Evolutionary conservation across 1,140 invertebrate genomes (phyloP).

Genomic region (Doryteuthis pealeii): DNA sequence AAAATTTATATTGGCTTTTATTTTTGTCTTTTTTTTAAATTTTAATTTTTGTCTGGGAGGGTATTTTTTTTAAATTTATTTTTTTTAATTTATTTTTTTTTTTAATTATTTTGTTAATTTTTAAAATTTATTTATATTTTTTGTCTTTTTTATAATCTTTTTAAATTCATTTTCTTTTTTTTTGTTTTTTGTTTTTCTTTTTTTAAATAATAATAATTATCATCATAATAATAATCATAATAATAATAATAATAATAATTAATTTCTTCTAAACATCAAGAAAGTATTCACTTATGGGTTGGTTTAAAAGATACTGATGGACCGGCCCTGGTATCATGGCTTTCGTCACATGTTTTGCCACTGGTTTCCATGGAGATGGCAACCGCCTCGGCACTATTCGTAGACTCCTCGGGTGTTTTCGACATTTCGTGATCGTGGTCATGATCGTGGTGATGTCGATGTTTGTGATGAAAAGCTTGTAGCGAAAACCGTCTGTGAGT

Average conservation of each 20-base stretch:
- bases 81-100: too few relatives aligned
- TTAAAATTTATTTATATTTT: too few relatives aligned
- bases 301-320: conserved; percentile 53
- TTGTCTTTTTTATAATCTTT: too few relatives aligned
- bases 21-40: too few relatives aligned
- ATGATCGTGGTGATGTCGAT: conserved; percentile 54
- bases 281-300: conserved; percentile 36
- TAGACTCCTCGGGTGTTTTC: conserved; percentile 63
- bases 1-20: too few relatives aligned
- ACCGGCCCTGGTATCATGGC: conserved; percentile 24
- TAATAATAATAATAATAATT: conserved; percentile 12
- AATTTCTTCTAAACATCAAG: conserved; percentile 13
- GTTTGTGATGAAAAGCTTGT: conserved; percentile 67
- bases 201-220: neutral
- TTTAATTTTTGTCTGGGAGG: too few relatives aligned
- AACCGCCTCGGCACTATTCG: conserved; percentile 58
- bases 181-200: neutral
- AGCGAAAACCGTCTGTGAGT: conserved; percentile 83
- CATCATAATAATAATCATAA: too few relatives aligned
- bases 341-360: conserved; percentile 31
- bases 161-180: too few relatives aligned
- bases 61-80: too few relatives aligned
- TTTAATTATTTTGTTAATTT: too few relatives aligned
- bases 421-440: conserved; percentile 58
- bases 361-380: conserved; percentile 45